These are phyloP conservation scores for Petrolisthes cinctipes DNA, from an alignment of 2,888 invertebrate genomes.

Conservation along the genomic window DNA sequence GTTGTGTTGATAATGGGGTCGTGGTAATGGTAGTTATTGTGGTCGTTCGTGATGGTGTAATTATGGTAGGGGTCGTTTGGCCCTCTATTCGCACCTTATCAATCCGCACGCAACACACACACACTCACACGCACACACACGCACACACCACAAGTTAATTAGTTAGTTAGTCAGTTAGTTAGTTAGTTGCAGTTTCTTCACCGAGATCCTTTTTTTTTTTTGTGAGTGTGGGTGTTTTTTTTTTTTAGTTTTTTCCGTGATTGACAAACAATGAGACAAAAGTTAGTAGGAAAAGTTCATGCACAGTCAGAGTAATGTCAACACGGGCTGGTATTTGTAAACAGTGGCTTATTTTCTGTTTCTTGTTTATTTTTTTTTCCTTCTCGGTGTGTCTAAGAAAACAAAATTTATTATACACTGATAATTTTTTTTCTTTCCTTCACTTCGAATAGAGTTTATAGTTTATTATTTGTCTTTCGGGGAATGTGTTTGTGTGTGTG, in stretches of 20 bases:
- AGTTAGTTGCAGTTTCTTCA: neutral
- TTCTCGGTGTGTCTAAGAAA: neutral
- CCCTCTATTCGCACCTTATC: no score
- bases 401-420: neutral
- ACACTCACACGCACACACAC: no score
- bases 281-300: neutral
- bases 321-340: neutral
- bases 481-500: no score
- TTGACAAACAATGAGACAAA: neutral
- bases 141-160: neutral
- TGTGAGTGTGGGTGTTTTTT: neutral
- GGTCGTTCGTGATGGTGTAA: no score
- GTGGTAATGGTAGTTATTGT: no score
- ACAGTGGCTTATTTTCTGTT: neutral
- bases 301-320: neutral
- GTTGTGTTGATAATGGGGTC: no score
- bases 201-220: neutral
- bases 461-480: no score
- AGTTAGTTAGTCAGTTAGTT: neutral
- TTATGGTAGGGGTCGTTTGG: neutral
- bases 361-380: neutral
- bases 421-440: neutral
- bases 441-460: no score
- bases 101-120: no score
- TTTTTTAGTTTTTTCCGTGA: neutral